Percentiles rank a stretch among this genome's conserved stretches.
phyloP scores from a whole-genome alignment of 2,113 vertebrate species.

The Archilochus colubris region DNA sequence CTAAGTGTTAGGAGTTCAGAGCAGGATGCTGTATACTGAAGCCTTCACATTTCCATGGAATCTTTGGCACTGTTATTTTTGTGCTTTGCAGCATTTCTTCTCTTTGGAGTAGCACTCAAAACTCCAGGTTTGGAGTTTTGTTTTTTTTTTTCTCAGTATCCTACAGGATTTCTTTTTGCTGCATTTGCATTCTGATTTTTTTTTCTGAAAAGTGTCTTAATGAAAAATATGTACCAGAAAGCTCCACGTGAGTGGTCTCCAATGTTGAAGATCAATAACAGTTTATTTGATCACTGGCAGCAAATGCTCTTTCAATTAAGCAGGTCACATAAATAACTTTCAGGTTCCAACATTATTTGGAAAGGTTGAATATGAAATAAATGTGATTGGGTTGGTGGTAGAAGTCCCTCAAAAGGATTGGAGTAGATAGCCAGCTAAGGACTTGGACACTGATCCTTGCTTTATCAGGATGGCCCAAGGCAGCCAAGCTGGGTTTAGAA shows the following conservation, averaged over 20 bases:
- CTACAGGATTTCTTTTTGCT: slow-evolving; percentile 36
- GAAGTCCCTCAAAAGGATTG: not conserved
- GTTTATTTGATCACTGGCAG: slow-evolving; percentile 73
- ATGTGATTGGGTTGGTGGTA: slow-evolving; percentile 31
- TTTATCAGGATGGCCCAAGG: not conserved
- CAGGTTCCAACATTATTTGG: slow-evolving; percentile 56
- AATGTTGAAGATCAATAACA: slow-evolving; percentile 68
- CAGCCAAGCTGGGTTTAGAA: not conserved
- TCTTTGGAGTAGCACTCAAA: not conserved
- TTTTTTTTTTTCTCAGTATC: not conserved
- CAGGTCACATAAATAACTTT: slow-evolving; percentile 71
- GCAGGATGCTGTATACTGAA: not conserved
- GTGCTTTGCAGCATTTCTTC: not conserved
- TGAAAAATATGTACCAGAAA: slow-evolving; percentile 60
- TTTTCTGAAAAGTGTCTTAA: slow-evolving; percentile 24
- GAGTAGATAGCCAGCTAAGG: not conserved
- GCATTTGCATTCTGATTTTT: slow-evolving; percentile 22
- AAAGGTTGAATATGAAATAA: slow-evolving; percentile 60
- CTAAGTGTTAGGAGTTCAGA: not conserved
- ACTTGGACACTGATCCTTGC: not conserved
- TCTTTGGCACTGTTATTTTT: not conserved
- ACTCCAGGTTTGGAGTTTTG: not conserved
- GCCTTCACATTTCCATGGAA: not conserved
- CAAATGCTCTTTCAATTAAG: slow-evolving; percentile 73
- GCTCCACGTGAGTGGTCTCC: slow-evolving; percentile 27